phyloP scores from a whole-genome alignment of 2,888 invertebrate species.

The Pollenia labialis region DNA sequence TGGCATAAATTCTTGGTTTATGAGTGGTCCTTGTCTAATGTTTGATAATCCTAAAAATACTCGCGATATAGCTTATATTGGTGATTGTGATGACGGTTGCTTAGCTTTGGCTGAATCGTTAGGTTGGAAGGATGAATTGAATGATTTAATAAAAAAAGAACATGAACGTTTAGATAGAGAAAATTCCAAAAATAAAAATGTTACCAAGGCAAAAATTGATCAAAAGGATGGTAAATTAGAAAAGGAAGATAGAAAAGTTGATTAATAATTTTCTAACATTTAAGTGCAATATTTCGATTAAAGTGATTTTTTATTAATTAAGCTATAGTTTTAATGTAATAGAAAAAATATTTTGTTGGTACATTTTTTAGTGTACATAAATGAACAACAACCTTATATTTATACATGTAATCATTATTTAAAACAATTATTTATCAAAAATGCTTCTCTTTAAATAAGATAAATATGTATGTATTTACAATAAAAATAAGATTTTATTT shows the following conservation, averaged over 20 bases:
- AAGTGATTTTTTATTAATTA: neutral
- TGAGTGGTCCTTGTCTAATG: conserved; percentile 85
- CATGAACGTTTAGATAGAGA: conserved; percentile 85
- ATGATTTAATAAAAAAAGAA: conserved; percentile 86
- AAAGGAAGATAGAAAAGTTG: conserved; percentile 1
- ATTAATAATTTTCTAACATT: neutral
- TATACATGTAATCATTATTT: conserved; percentile 5
- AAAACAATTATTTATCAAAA: neutral
- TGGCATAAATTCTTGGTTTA: conserved; percentile 78
- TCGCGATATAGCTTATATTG: conserved; percentile 92
- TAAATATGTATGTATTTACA: no score
- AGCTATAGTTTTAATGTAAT: conserved; percentile 7
- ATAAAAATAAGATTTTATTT: no score
- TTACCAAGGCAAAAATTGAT: neutral
- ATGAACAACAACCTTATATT: neutral
- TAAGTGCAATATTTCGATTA: conserved; percentile 60
- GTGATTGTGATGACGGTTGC: conserved; percentile 93
- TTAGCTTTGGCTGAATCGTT: conserved; percentile 89
- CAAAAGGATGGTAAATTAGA: conserved; percentile 11
- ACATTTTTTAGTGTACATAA: neutral
- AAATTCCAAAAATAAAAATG: conserved; percentile 18
- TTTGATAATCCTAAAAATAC: conserved; percentile 87
- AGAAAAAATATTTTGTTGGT: conserved; percentile 27
- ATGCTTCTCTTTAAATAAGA: no score
- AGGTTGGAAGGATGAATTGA: conserved; percentile 90